phyloP scores from a whole-genome alignment of 2,888 invertebrate genomes.

The Onthophagus sagittarius region DNA sequence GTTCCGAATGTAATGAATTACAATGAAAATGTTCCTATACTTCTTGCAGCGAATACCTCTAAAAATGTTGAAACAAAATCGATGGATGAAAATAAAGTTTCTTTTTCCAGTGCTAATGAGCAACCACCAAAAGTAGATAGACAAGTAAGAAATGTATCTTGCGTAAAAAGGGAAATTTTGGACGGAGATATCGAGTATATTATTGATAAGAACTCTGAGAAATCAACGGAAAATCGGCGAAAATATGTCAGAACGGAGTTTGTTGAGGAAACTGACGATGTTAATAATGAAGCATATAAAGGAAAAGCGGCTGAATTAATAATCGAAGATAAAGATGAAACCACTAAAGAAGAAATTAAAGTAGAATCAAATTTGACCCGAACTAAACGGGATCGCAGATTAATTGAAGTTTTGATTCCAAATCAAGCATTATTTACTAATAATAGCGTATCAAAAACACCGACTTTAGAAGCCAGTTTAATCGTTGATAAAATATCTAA shows the following conservation, averaged over 20 bases:
- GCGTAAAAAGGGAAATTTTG: neutral
- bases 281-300: neutral
- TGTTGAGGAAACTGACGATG: neutral
- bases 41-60: neutral
- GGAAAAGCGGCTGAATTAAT: neutral
- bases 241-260: neutral
- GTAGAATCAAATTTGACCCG: too few species aligned
- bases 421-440: neutral
- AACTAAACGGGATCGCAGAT: neutral
- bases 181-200: conserved; percentile 2
- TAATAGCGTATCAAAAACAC: neutral
- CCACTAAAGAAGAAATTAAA: too few species aligned
- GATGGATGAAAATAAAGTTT: neutral
- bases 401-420: neutral
- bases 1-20: neutral
- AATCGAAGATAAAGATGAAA: too few species aligned
- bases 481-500: too few species aligned
- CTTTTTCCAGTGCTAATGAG: neutral
- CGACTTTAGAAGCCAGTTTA: too few species aligned
- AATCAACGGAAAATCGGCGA: neutral
- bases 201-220: conserved; percentile 4
- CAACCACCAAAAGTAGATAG: neutral
- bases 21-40: neutral
- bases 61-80: neutral
- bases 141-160: conserved; percentile 7